Conservation (phyloP, 1,140 invertebrate species). For the Sitodiplosis mosellana region DNA sequence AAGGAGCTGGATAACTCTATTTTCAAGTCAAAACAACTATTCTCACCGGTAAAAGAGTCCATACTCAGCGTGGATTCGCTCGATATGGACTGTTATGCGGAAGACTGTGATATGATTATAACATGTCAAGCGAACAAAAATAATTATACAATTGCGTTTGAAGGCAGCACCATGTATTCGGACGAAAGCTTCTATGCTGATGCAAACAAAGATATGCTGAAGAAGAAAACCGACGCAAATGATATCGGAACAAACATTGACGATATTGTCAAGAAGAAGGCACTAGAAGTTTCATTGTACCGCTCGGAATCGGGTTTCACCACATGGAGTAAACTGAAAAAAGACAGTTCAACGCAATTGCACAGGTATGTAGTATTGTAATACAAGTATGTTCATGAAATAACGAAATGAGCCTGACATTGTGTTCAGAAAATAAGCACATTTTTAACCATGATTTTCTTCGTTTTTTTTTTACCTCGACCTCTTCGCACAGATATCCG, state of each 20-base stretch:
- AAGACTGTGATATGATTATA: slow-evolving; percentile 63
- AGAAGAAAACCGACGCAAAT: slow-evolving; percentile 17
- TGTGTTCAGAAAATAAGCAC: no score
- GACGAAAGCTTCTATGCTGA: slow-evolving; percentile 63
- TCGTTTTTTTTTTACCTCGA: no score
- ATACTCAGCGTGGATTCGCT: slow-evolving; percentile 80
- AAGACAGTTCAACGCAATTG: slow-evolving; percentile 21
- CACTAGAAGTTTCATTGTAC: slow-evolving; percentile 55
- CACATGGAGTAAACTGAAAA: slow-evolving; percentile 67
- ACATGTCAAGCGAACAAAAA: slow-evolving; percentile 82
- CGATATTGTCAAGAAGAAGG: slow-evolving; percentile 23
- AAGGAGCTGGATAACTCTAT: slow-evolving; percentile 37
- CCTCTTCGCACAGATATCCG: slow-evolving; percentile 37
- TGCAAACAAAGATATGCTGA: slow-evolving; percentile 5
- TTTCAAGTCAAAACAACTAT: slow-evolving; percentile 73
- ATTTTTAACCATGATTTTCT: no score
- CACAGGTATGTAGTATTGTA: slow-evolving; percentile 20
- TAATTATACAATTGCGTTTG: slow-evolving; percentile 87
- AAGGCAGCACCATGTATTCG: slow-evolving; percentile 72
- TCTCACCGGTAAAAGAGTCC: slow-evolving; percentile 77
- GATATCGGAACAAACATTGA: slow-evolving; percentile 24
- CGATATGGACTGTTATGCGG: slow-evolving; percentile 54
- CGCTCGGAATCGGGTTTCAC: slow-evolving; percentile 66
- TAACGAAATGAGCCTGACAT: no score
- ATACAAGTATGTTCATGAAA: no score